Percentiles rank a stretch among this genome's conserved stretches.
Evolutionary conservation across 2,113 vertebrate genomes (phyloP).

Genomic region (Isichthys henryi): DNA sequence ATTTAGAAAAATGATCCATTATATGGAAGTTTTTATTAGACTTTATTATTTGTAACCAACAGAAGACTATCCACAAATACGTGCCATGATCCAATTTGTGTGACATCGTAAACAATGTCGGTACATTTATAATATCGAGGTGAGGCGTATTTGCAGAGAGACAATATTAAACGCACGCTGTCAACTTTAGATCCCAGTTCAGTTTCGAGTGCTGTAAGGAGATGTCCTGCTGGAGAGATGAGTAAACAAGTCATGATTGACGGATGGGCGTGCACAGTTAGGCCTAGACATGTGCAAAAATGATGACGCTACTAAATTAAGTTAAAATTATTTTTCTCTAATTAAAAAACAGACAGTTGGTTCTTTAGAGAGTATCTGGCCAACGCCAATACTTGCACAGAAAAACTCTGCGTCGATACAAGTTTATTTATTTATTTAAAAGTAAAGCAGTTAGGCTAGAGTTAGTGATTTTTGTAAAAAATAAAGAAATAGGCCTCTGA

Average conservation of each 20-base stretch:
- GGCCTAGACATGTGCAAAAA: neutral
- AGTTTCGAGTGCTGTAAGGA: neutral
- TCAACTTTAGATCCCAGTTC: neutral
- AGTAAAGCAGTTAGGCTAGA: neutral
- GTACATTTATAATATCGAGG: neutral
- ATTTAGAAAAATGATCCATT: neutral
- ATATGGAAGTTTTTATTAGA: neutral
- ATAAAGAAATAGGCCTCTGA: neutral
- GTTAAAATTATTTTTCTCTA: neutral
- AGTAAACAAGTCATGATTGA: neutral
- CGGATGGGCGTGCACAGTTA: neutral
- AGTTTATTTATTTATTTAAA: neutral
- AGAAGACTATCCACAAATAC: neutral
- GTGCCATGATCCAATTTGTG: neutral
- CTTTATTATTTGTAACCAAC: neutral
- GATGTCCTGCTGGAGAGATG: neutral
- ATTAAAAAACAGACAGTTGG: neutral
- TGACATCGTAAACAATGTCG: neutral
- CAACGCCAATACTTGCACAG: neutral
- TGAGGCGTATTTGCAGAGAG: neutral
- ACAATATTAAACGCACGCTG: neutral
- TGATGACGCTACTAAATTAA: neutral
- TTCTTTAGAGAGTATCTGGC: neutral
- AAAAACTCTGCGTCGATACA: neutral
- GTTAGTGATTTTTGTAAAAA: neutral